Base-by-base conservation (phyloP, 2,113 vertebrate genomes). In the Athene noctua region DNA sequence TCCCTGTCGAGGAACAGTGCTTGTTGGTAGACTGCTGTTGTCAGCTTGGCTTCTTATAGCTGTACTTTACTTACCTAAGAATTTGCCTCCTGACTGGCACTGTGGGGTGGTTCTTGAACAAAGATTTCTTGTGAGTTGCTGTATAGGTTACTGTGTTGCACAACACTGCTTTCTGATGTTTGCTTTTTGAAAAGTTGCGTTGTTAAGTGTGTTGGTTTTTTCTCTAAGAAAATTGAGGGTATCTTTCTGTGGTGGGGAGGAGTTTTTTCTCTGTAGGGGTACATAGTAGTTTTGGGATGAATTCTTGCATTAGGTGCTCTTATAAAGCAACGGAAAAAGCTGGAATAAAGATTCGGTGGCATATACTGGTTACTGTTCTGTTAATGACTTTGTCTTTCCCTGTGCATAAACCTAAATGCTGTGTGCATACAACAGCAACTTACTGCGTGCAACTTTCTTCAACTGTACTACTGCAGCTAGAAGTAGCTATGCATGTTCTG, bases 271-370 rank as follows among this genome's bases (percentile, higher is more conserved):
- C 27, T 42, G 12, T 46, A 67, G 19, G 15, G n/a, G 9, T 72
- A 18, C 34, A 30, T 2, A n/a, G 20, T 54, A 88, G 49, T 32
- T 75, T 82, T 75, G 38, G 17, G n/a, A 84, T 91, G 18, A 61
- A 74, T 27, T 80, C 29, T 70, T 82, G 51, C 8, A 70, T 42
- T 65, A 82, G 11, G 9, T 90, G 22, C 40, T 61, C 38, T 86
- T 83, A 10, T 4, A 73, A 86, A 94, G 66, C 78, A 82, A 51
- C 42, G 59, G 46, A 94, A 88, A 29, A 86, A 87, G 30, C 44
- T 81, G 32, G 29, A 97, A 97, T 97, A 97, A 97, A 97, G 46
- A 38, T 91, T 90, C 63, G 34, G 11, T 94, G 59, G 46, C 54
- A 65, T 36, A 38, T 11, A 7, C n/a, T 47, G 29, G 38, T 18